A percentile compares a stretch with the other conserved stretches of the same genome.
Evolutionary conservation across 92 coral and sea anemone genomes (phyloP).

Genomic region (Epizoanthus illoricatus): DNA sequence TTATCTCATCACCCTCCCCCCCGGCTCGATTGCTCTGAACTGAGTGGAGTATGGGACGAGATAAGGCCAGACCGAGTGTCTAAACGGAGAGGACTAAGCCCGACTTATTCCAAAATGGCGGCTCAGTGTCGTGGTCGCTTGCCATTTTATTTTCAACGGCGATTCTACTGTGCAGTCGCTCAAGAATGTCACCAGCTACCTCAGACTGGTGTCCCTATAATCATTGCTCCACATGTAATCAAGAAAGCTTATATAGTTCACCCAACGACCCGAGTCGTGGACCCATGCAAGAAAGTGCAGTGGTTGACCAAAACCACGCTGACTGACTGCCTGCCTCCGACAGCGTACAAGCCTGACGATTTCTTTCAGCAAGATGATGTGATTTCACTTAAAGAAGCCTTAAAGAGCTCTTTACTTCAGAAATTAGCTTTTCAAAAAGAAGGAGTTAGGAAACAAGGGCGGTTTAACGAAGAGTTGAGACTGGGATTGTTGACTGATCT

Average conservation of each 20-base stretch:
- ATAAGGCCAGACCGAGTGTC: no score
- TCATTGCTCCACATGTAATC: constrained; percentile 84
- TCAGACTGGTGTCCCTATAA: constrained; percentile 93
- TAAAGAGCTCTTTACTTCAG: constrained; percentile 66
- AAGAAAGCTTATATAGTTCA: constrained; percentile 90
- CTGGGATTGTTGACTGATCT: constrained; percentile 77
- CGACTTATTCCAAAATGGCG: constrained; percentile 31
- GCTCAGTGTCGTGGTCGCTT: constrained; percentile 30
- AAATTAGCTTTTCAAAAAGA: constrained; percentile 81
- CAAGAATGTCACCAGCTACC: constrained; percentile 33
- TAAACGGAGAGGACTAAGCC: neutral
- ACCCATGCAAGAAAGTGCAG: constrained; percentile 74
- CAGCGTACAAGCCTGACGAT: constrained; percentile 15
- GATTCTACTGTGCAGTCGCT: constrained; percentile 16
- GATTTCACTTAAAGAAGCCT: constrained; percentile 46
- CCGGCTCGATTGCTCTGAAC: no score
- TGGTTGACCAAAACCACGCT: constrained; percentile 90
- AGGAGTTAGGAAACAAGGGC: constrained; percentile 55
- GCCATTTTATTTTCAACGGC: neutral
- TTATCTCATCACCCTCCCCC: no score
- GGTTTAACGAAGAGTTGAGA: constrained; percentile 67
- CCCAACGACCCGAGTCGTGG: constrained; percentile 75
- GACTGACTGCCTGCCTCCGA: constrained; percentile 68
- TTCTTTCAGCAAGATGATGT: constrained; percentile 47
- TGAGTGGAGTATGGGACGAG: no score